phyloP scores from a whole-genome alignment of 2,113 vertebrate species.

The Lophura nycthemera region DNA sequence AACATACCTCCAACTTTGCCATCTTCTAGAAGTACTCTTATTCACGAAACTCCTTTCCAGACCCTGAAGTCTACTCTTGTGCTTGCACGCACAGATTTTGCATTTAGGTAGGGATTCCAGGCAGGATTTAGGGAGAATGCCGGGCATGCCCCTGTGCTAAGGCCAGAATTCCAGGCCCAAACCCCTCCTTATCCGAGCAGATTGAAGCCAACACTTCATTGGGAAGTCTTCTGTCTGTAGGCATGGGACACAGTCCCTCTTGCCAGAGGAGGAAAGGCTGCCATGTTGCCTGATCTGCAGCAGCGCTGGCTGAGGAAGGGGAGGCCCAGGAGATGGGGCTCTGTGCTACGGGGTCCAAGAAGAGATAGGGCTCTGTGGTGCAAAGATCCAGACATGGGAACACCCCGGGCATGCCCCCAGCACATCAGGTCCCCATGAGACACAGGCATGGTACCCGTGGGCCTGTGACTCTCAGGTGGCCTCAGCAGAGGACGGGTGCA shows the following conservation, averaged over 20 bases:
- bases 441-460: accelerated
- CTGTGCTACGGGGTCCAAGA: background rate
- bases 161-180: background rate
- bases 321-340: background rate
- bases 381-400: accelerated
- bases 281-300: accelerated
- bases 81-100: background rate
- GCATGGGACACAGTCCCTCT: background rate
- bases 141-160: background rate
- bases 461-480: background rate
- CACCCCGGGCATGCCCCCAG: background rate
- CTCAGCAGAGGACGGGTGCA: background rate
- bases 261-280: background rate
- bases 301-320: accelerated
- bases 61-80: background rate
- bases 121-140: background rate
- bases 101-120: background rate
- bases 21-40: background rate
- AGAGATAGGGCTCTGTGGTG: background rate
- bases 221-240: background rate
- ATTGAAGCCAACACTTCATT: background rate
- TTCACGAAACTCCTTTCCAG: background rate
- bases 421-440: background rate
- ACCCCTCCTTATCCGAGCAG: background rate
- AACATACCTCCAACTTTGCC: background rate